phyloP scores from a whole-genome alignment of 1,140 invertebrate species.

The Pachyrhynchus sulphureomaculatus region DNA sequence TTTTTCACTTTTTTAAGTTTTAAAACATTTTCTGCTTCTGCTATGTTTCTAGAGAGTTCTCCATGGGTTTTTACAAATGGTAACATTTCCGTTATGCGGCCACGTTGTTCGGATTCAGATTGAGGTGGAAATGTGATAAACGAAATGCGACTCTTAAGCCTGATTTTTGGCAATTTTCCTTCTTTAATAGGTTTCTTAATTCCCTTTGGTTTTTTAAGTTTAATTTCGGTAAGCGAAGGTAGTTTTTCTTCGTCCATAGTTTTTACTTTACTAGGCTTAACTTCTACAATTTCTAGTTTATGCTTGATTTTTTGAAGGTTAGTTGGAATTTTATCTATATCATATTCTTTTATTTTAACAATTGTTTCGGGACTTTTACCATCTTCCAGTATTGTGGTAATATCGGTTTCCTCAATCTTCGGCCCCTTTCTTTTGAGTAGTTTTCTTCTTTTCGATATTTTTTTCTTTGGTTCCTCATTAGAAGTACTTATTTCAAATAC shows the following conservation, averaged over 20 bases:
- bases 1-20: constrained; percentile 67
- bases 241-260: constrained; percentile 31
- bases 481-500: constrained; percentile 52
- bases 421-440: constrained; percentile 42
- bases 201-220: constrained; percentile 43
- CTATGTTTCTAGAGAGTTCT: constrained; percentile 66
- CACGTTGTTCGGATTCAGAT: constrained; percentile 52
- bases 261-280: constrained; percentile 36
- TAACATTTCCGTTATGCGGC: constrained; percentile 55
- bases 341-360: constrained; percentile 37
- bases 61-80: constrained; percentile 61
- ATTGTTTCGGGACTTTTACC: constrained; percentile 44
- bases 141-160: constrained; percentile 65
- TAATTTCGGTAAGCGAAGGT: constrained; percentile 39
- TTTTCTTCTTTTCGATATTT: constrained; percentile 43
- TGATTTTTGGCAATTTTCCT: constrained; percentile 61
- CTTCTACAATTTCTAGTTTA: constrained; percentile 33
- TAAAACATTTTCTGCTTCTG: constrained; percentile 63
- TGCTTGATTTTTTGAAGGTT: constrained; percentile 28
- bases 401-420: constrained; percentile 45
- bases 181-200: constrained; percentile 47
- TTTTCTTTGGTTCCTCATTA: constrained; percentile 49
- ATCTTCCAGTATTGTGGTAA: constrained; percentile 47
- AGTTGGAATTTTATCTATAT: constrained; percentile 10
- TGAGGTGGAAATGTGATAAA: constrained; percentile 62